Evolutionary conservation across 1,140 invertebrate genomes (phyloP), one percentile per base, ranked within the genome.

Genomic region (Pteromalus puparum): DNA sequence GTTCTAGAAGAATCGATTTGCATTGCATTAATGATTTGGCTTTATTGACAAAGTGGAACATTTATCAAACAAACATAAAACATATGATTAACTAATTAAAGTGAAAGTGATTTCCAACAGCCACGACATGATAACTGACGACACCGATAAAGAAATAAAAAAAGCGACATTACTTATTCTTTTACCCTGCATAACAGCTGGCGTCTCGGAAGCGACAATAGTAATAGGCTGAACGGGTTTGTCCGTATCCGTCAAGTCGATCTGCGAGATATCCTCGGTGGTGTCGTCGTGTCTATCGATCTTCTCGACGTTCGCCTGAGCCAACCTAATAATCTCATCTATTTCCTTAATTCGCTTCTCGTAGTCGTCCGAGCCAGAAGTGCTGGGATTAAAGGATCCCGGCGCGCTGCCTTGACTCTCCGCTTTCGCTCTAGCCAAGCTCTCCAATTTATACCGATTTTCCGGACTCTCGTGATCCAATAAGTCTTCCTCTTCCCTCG

Each of bases 401-500:
- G 76, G 24, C 1, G 92, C 92, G 0, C 89, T 90, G 0, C 81
- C 88, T 24, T 80, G 81, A 24, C 76, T 81, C 1, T 92, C 91
- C 6, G 85, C 28, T 82, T 90, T 90, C 1, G 88, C 87, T 30
- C 90, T 90, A 0, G 91, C 88, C 26, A 93, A 61, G 65, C 78
- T 90, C 61, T 93, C 93, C 46, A 93, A 83, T 84, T 92, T 92
- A 82, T 90, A 93, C 75, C 90, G 90, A 86, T 92, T 93, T 89
- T 95, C 95, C 75, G 95, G 95, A 86, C 95, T 96, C 88, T 96
- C 95, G 90, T 96, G 95, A 24, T 95, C 95, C 4, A 98, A 92
- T 61, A 98, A 90, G 73, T 96, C 96, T 87, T 98, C 97, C 90
- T 98, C 97, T 90, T 98, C 96, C 89, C 97, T 96, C 0, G 96